Evolutionary conservation across 1,140 invertebrate species (phyloP).

Genomic region (Galendromus occidentalis): DNA sequence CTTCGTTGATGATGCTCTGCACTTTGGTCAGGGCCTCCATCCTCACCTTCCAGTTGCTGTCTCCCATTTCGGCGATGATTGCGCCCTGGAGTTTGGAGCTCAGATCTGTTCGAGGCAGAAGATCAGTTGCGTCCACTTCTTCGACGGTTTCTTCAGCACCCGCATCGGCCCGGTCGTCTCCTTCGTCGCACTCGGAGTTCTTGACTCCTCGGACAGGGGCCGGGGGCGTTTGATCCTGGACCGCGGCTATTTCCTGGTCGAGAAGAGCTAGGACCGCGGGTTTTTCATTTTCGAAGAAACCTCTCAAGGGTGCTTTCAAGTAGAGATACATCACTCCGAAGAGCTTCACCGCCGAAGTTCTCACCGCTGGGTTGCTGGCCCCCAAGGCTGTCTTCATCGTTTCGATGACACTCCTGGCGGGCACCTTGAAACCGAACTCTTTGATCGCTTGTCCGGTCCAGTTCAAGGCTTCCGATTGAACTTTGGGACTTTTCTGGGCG

Average conservation of each 20-base stretch:
- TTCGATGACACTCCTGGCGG: conserved; percentile 54
- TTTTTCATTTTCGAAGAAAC: conserved; percentile 70
- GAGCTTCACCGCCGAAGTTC: conserved; percentile 46
- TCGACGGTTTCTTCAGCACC: conserved; percentile 29
- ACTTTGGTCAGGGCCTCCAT: conserved; percentile 63
- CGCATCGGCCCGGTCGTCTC: conserved; percentile 31
- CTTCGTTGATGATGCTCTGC: conserved; percentile 46
- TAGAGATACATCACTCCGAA: conserved; percentile 54
- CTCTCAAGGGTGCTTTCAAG: conserved; percentile 47
- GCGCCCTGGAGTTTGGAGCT: conserved; percentile 59
- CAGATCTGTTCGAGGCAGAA: conserved; percentile 56
- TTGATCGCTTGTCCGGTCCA: conserved; percentile 55
- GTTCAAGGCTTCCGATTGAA: conserved; percentile 57
- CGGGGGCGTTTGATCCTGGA: conserved; percentile 41
- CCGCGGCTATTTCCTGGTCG: conserved; percentile 62
- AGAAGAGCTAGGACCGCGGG: conserved; percentile 61
- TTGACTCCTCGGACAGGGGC: conserved; percentile 42
- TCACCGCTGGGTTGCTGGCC: conserved; percentile 60
- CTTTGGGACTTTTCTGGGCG: conserved; percentile 72
- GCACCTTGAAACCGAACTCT: conserved; percentile 60
- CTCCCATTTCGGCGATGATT: conserved; percentile 55
- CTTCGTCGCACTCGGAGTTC: conserved; percentile 27
- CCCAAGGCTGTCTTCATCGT: conserved; percentile 58
- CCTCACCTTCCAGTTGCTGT: conserved; percentile 86
- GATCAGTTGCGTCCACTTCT: conserved; percentile 39